These are phyloP conservation scores for Psittacula derbiana DNA, from an alignment of 2,797 vertebrate genomes.

Conservation along the genomic window DNA sequence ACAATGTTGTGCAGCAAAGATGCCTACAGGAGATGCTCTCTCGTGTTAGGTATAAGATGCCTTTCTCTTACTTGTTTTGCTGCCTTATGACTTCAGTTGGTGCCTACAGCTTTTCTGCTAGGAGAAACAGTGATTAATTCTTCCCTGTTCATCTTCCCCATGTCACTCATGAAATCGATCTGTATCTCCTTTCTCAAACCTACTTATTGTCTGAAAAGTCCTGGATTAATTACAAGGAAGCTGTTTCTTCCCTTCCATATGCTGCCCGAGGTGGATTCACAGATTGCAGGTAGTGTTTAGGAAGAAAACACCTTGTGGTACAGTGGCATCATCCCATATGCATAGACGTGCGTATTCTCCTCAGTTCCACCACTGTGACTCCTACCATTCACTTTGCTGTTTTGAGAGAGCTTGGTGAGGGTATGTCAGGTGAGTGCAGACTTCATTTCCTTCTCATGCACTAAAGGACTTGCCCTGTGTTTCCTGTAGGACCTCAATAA, in stretches of 20 bases:
- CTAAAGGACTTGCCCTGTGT: not conserved
- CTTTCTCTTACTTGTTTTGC: not conserved
- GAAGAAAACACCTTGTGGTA: not conserved
- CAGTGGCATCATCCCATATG: rapidly evolving
- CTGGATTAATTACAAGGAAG: not conserved
- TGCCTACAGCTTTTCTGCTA: not conserved
- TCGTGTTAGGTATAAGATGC: not conserved
- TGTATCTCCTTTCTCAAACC: not conserved
- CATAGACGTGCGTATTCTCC: rapidly evolving
- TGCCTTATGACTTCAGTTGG: not conserved
- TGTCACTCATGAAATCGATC: not conserved
- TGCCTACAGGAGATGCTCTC: not conserved
- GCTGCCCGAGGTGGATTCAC: not conserved
- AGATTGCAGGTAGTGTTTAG: not conserved
- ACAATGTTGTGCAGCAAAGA: not conserved
- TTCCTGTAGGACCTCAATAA: not conserved
- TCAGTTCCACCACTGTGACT: not conserved
- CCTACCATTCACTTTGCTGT: not conserved
- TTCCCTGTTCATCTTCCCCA: not conserved
- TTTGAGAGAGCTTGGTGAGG: not conserved
- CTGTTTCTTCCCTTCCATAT: not conserved
- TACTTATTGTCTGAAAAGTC: not conserved
- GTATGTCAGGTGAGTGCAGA: not conserved
- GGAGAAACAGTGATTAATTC: not conserved
- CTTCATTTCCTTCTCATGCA: not conserved